These are phyloP conservation scores for Elmis aenea DNA, from an alignment of 2,888 invertebrate genomes.

Conservation along the genomic window DNA sequence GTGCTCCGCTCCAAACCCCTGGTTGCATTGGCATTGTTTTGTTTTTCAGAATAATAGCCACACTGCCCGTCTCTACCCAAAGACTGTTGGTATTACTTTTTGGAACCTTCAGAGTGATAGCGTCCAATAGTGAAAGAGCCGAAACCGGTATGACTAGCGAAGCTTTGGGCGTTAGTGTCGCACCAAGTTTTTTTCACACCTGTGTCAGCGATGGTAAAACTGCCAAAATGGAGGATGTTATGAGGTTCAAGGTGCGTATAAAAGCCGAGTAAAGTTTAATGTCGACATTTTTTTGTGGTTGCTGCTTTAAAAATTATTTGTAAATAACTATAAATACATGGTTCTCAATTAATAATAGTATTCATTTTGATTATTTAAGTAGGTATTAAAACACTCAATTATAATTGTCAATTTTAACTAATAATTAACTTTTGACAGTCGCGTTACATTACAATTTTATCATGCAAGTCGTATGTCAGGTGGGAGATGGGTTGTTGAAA, in stretches of 20 bases:
- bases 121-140: constrained; percentile 84
- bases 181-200: constrained; percentile 93
- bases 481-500: no score
- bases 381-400: no score
- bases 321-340: no score
- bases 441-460: no score
- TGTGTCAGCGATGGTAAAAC: constrained; percentile 93
- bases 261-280: no score
- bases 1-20: background rate
- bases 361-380: no score
- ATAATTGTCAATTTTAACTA: no score
- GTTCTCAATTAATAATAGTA: no score
- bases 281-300: no score
- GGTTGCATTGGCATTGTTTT: background rate
- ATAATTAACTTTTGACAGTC: no score
- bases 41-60: constrained; percentile 69
- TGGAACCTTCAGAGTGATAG: constrained; percentile 94
- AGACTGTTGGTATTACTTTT: constrained; percentile 89
- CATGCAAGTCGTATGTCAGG: no score
- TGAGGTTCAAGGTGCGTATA: constrained; percentile 85
- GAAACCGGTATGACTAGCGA: constrained; percentile 93
- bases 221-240: constrained; percentile 93
- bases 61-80: constrained; percentile 86
- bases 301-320: no score
- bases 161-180: constrained; percentile 91